These are phyloP conservation scores for Macrosiphum euphorbiae DNA, from an alignment of 2,888 invertebrate genomes.

Conservation along the genomic window DNA sequence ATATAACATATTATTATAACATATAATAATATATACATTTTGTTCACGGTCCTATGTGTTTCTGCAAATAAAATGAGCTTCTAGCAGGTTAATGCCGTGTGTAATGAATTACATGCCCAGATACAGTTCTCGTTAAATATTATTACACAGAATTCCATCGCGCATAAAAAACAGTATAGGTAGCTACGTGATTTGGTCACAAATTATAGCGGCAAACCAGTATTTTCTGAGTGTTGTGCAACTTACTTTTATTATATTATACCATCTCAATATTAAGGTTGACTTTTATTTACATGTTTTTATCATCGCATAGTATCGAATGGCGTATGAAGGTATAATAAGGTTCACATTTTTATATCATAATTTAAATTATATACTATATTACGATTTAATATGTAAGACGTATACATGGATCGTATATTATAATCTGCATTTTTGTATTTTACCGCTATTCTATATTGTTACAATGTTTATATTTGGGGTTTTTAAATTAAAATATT, in stretches of 20 bases:
- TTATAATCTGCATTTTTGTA: not conserved
- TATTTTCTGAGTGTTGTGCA: slow-evolving; percentile 41
- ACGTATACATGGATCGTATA: not conserved
- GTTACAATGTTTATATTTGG: slow-evolving; percentile 17
- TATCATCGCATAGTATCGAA: not conserved
- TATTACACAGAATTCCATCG: slow-evolving; percentile 41
- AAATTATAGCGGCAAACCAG: slow-evolving; percentile 53
- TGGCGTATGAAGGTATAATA: not conserved
- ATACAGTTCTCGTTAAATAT: slow-evolving; percentile 50
- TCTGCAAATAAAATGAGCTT: not conserved
- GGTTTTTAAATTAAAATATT: slow-evolving; percentile 8
- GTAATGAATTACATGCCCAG: slow-evolving; percentile 34
- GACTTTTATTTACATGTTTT: slow-evolving; percentile 42
- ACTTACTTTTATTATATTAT: slow-evolving; percentile 50
- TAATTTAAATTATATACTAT: slow-evolving; percentile 8
- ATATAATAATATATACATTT: not conserved
- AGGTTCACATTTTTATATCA: not conserved
- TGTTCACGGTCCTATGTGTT: not conserved
- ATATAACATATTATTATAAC: not conserved
- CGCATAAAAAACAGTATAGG: slow-evolving; percentile 16
- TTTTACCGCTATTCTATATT: slow-evolving; percentile 25
- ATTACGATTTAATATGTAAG: slow-evolving; percentile 13
- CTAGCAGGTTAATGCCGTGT: not conserved
- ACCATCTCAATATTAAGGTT: slow-evolving; percentile 15
- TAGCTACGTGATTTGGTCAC: slow-evolving; percentile 57